phyloP scores from a whole-genome alignment of 2,113 vertebrate species.

The Nothocercus nigrocapillus region DNA sequence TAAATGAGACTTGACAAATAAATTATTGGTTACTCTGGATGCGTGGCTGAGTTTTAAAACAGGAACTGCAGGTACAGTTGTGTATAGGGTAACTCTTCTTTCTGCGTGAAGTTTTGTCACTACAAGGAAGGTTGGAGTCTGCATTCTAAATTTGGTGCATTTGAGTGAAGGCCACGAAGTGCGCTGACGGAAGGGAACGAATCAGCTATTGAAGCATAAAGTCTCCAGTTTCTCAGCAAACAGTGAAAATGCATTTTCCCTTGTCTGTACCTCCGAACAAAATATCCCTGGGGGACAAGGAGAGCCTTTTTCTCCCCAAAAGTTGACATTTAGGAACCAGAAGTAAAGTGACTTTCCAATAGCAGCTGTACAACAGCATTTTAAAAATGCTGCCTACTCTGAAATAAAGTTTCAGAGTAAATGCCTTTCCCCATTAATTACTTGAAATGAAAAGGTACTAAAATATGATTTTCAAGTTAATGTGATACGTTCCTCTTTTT shows the following conservation, averaged over 20 bases:
- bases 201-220: not conserved
- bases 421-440: slow-evolving; percentile 5
- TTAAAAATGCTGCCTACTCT: not conserved
- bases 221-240: not conserved
- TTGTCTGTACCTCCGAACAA: not conserved
- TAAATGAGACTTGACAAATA: not conserved
- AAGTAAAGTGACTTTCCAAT: not conserved
- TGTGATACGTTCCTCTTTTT: not conserved
- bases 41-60: not conserved
- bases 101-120: not conserved
- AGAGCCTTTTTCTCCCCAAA: not conserved
- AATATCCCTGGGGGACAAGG: not conserved
- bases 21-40: not conserved
- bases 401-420: slow-evolving; percentile 23
- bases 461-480: slow-evolving; percentile 12
- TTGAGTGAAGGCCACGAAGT: not conserved
- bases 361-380: not conserved
- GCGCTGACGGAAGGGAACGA: not conserved
- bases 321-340: not conserved
- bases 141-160: not conserved
- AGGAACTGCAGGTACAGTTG: not conserved
- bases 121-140: not conserved
- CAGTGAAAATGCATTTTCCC: not conserved
- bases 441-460: not conserved
- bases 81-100: not conserved